These are phyloP conservation scores for Pristionchus arcanus DNA, from an alignment of 2,888 invertebrate species.

Conservation along the genomic window DNA sequence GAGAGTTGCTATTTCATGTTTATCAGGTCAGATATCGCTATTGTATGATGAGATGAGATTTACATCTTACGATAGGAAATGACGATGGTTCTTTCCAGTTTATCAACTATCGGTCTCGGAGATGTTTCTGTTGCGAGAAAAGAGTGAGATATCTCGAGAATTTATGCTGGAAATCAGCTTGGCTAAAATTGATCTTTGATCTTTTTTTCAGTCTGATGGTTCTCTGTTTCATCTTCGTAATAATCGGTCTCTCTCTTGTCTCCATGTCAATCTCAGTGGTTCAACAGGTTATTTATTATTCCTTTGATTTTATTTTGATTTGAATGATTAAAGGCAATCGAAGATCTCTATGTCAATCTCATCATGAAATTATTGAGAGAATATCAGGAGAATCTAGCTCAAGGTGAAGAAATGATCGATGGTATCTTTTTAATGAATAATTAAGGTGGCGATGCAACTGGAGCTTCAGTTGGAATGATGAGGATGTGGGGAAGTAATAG, in stretches of 20 bases:
- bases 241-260: constrained; percentile 81
- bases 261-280: constrained; percentile 82
- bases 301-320: not conserved
- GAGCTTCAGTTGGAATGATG: constrained; percentile 79
- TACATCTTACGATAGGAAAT: not conserved
- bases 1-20: constrained; percentile 82
- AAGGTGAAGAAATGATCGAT: constrained; percentile 59
- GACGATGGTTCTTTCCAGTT: constrained; percentile 56
- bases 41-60: not conserved
- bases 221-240: constrained; percentile 79
- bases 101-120: constrained; percentile 80
- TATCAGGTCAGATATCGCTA: constrained; percentile 66
- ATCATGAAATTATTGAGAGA: constrained; percentile 78
- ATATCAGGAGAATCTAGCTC: constrained; percentile 77
- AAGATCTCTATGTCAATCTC: constrained; percentile 77
- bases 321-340: constrained; percentile 65
- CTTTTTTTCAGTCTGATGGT: constrained; percentile 77
- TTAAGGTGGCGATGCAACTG: constrained; percentile 68
- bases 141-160: constrained; percentile 66
- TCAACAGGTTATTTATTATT: constrained; percentile 60
- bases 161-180: not conserved
- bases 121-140: constrained; percentile 74
- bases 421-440: not conserved
- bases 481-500: constrained; percentile 77
- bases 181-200: not conserved